Percentiles rank a stretch among this genome's conserved stretches.
Evolutionary conservation across 2,113 vertebrate species (phyloP).

Genomic region (Esox niger): DNA sequence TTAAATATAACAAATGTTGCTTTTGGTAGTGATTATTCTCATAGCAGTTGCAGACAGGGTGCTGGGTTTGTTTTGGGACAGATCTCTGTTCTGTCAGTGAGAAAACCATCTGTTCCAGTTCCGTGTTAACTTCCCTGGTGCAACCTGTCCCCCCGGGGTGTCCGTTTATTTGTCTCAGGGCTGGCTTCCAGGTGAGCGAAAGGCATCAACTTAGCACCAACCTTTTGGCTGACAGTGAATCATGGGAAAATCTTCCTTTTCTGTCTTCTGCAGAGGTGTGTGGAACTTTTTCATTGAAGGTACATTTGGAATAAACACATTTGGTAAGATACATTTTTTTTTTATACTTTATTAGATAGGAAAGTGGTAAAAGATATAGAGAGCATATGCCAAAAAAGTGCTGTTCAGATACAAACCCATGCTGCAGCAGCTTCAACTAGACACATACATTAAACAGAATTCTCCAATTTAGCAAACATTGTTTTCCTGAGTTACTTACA

Average conservation of each 20-base stretch:
- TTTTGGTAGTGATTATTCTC: constrained; percentile 61
- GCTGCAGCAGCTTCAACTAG: no score
- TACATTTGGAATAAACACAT: neutral
- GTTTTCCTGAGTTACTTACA: no score
- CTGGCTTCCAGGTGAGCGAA: constrained; percentile 5
- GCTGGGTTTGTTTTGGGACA: constrained; percentile 33
- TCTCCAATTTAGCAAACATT: no score
- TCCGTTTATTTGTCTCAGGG: constrained; percentile 43
- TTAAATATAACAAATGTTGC: constrained; percentile 45
- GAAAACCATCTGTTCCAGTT: constrained; percentile 58
- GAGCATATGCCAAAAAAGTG: no score
- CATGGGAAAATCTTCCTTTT: constrained; percentile 17
- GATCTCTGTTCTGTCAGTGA: constrained; percentile 46
- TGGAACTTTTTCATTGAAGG: neutral
- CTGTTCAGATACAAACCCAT: no score
- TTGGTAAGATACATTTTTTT: no score
- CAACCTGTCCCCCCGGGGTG: constrained; percentile 43
- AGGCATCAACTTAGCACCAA: neutral
- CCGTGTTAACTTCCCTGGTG: constrained; percentile 51
- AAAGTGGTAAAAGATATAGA: no score
- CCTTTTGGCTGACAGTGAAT: constrained; percentile 47
- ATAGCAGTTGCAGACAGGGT: constrained; percentile 56
- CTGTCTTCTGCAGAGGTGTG: constrained; percentile 25
- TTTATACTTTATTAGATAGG: no score
- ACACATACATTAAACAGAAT: no score